phyloP scores from a whole-genome alignment of 2,113 vertebrate genomes.

The Gavia stellata region DNA sequence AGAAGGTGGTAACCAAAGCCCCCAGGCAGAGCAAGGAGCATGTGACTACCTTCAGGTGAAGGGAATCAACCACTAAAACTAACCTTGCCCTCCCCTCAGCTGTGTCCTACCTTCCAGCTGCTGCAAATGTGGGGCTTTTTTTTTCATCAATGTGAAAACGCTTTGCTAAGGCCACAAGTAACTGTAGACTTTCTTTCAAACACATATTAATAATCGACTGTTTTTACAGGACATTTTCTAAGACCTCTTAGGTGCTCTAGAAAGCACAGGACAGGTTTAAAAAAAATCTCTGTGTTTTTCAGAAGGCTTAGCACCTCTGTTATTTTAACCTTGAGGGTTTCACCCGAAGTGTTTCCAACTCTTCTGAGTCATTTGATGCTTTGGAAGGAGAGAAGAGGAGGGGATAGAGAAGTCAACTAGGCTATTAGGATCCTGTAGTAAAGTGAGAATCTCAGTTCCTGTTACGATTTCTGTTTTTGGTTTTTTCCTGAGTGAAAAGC shows the following conservation, averaged over 20 bases:
- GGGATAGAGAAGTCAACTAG: neutral
- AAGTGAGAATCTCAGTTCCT: neutral
- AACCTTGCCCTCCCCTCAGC: neutral
- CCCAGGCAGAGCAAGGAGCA: neutral
- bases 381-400: neutral
- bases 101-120: neutral
- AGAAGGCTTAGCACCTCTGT: neutral
- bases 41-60: neutral
- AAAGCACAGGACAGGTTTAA: neutral
- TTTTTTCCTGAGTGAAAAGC: neutral
- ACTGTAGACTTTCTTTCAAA: neutral
- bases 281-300: accelerated
- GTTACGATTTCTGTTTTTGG: neutral
- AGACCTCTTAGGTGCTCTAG: neutral
- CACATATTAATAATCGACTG: accelerated
- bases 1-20: no score
- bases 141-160: neutral
- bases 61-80: neutral
- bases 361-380: neutral
- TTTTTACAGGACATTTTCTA: neutral
- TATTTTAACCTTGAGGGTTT: neutral
- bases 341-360: neutral
- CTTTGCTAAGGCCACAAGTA: neutral
- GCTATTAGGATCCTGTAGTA: neutral
- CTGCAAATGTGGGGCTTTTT: neutral